These are phyloP conservation scores for Aepyceros melampus DNA, from an alignment of 2,113 vertebrate genomes.

Conservation along the genomic window DNA sequence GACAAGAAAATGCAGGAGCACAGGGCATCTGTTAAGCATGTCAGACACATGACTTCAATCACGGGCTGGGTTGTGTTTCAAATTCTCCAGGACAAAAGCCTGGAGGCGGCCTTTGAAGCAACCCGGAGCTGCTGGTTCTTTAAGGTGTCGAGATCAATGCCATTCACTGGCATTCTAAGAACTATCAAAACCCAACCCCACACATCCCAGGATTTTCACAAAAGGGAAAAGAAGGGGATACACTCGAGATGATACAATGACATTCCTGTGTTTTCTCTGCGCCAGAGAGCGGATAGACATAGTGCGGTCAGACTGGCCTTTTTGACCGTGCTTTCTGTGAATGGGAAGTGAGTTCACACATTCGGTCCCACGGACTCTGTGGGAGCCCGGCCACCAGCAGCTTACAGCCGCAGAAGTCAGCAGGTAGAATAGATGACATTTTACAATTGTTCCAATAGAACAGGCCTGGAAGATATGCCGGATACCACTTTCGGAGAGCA, in stretches of 20 bases:
- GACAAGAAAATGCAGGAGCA: neutral
- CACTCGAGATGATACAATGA: neutral
- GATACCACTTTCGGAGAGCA: neutral
- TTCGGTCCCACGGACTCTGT: accelerated
- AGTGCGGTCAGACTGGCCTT: neutral
- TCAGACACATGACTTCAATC: neutral
- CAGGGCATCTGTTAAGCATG: neutral
- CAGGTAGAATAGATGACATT: conserved; percentile 24
- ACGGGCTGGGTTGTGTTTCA: neutral
- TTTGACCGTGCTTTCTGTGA: neutral
- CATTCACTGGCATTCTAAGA: neutral
- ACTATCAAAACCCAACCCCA: neutral
- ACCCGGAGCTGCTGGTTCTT: neutral
- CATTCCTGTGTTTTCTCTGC: neutral
- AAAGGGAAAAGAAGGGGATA: neutral
- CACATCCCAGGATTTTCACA: neutral
- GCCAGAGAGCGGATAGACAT: neutral
- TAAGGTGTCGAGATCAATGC: neutral
- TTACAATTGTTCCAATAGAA: conserved; percentile 38
- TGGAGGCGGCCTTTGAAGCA: neutral
- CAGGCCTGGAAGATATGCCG: neutral
- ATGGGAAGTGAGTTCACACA: neutral
- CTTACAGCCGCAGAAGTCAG: neutral
- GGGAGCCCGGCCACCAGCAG: neutral
- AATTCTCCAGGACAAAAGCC: neutral